Evolutionary conservation across 2,797 vertebrate genomes (phyloP).

Genomic region (Acridotheres tristis): DNA sequence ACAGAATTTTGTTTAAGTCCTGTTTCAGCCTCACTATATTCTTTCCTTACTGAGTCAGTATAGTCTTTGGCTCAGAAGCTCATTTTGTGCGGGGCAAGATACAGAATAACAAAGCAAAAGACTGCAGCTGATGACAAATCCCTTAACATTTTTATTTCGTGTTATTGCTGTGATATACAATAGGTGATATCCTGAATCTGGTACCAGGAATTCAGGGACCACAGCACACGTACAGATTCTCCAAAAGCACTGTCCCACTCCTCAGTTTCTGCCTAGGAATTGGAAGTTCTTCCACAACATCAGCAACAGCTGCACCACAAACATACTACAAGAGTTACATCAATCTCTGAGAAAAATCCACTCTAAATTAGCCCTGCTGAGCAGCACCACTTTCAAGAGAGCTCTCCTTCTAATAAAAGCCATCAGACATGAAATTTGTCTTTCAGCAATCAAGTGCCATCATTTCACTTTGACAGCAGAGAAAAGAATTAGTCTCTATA

Average conservation of each 20-base stretch:
- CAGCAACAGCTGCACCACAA: neutral
- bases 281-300: neutral
- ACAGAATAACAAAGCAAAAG: neutral
- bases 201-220: neutral
- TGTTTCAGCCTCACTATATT: neutral
- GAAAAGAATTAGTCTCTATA: constrained; percentile 18
- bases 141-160: neutral
- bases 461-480: neutral
- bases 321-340: neutral
- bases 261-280: neutral
- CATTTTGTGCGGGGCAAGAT: neutral
- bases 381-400: neutral
- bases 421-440: neutral
- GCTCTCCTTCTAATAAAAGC: neutral
- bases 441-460: constrained; percentile 14
- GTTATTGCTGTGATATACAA: neutral
- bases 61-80: neutral
- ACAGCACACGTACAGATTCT: rapidly evolving
- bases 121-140: neutral
- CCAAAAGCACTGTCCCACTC: neutral
- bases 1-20: neutral
- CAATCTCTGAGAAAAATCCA: neutral
- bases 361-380: constrained; percentile 18
- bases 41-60: neutral
- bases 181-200: neutral